Percentiles rank a stretch among this genome's conserved stretches.
Conservation (phyloP, 2,113 vertebrate species). For the Riparia riparia region DNA sequence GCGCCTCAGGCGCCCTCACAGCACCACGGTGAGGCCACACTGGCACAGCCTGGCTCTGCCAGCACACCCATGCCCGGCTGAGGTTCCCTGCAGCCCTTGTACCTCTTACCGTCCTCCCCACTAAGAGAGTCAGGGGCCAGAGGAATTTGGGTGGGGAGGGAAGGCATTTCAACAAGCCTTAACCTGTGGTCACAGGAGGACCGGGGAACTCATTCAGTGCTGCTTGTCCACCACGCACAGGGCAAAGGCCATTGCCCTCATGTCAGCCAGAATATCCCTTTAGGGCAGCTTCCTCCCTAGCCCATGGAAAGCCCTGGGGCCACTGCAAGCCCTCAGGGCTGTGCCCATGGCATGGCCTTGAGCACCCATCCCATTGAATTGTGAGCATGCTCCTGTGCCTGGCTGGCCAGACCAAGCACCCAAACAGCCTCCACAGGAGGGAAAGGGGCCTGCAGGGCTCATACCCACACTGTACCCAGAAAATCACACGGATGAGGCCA, state of each 20-base stretch:
- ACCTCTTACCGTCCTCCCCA: neutral
- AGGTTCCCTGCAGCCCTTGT: neutral
- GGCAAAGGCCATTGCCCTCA: neutral
- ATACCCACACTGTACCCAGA: neutral
- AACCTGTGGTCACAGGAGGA: neutral
- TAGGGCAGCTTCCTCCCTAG: neutral
- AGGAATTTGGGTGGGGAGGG: neutral
- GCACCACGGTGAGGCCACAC: rapidly evolving
- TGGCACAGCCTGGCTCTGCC: neutral
- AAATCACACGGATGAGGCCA: neutral
- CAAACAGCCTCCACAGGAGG: neutral
- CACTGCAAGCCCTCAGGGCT: neutral
- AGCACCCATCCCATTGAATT: neutral
- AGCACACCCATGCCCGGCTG: neutral
- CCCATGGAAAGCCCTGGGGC: neutral
- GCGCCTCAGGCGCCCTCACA: rapidly evolving
- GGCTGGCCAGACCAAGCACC: neutral
- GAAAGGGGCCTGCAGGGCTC: neutral
- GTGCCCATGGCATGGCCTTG: too few species aligned
- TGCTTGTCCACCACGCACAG: rapidly evolving
- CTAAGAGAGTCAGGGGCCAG: neutral
- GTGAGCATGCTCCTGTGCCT: rapidly evolving
- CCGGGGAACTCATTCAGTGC: neutral
- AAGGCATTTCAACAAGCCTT: neutral
- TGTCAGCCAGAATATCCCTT: neutral